phyloP scores from a whole-genome alignment of 2,113 vertebrate species.

The Burhinus oedicnemus region DNA sequence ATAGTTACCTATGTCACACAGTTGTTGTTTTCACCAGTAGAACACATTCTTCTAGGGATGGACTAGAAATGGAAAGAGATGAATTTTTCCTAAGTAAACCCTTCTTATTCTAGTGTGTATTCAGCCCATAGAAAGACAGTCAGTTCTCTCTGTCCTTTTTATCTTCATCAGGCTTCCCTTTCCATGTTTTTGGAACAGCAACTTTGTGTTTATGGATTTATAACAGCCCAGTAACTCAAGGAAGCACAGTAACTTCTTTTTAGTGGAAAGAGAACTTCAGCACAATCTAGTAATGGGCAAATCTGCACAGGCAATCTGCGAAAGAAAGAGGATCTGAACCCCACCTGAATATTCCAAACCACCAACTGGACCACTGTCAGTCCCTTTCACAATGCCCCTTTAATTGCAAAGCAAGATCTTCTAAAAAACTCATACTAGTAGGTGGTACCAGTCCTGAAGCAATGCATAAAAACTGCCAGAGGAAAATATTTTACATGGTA shows the following conservation, averaged over 20 bases:
- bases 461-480: neutral
- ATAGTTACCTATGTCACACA: neutral
- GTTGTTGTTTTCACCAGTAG: neutral
- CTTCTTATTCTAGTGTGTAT: neutral
- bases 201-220: neutral
- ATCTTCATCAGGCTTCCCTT: neutral
- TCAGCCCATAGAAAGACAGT: neutral
- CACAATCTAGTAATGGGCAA: accelerated
- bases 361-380: neutral
- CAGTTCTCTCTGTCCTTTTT: neutral
- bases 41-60: neutral
- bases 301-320: neutral
- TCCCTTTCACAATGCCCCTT: neutral
- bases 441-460: neutral
- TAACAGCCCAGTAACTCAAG: neutral
- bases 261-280: neutral
- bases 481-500: neutral
- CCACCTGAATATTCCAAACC: neutral
- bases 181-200: neutral
- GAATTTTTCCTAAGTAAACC: neutral
- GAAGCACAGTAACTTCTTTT: neutral
- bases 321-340: neutral
- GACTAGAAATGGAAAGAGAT: neutral
- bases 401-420: neutral
- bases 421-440: neutral